Base-by-base conservation (phyloP, 2,888 invertebrate genomes). In the Calephelis perditalis region DNA sequence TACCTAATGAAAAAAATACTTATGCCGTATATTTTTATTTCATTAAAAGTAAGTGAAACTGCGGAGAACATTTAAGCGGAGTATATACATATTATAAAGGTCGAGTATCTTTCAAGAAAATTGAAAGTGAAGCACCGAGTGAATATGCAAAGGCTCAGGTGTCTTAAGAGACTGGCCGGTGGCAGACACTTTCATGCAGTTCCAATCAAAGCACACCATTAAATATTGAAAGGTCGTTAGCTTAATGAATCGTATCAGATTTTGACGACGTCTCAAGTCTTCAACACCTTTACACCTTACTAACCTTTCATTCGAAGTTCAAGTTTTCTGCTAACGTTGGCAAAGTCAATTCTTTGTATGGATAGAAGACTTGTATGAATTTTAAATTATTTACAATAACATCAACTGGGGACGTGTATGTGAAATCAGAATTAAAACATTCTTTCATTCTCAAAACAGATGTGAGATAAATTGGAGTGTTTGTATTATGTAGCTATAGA, bases 231-330 rank as follows among this genome's bases (percentile, higher is more conserved):
- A 86, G 83, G 77, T 86, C 89, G 83, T 91, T 90, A 85, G 79
- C 78, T 79, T 90, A 91, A 91, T 91, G 91, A 91, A 91, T 87
- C 91, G 86, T 91, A 91, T 91, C 91, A 86, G 91, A 88, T 89
- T 85, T 79, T 77, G 73, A 71, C 78, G 76, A 72, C 83, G 79
- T 77, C 79, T 78, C 75, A 71, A 62, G 65, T 56, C 71, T 79
- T 73, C 80, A 79, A 79, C 80, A 78, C 80, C 73, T 83, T 86
- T 83, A 78, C 76, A 74, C 54, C 75, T 77, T 69, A 70, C 76
- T 65, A 75, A 67, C 68, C 78, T 80, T 83, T 84, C 84, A 79
- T 82, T 70, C 59, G 61, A 68, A 70, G 70, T 71, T 74, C 69
- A 73, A 73, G 74, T 75, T 76, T 78, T 68, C 55, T 58, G 58